Evolutionary conservation across 2,797 vertebrate species (phyloP).

Genomic region (Epinephelus awoara): DNA sequence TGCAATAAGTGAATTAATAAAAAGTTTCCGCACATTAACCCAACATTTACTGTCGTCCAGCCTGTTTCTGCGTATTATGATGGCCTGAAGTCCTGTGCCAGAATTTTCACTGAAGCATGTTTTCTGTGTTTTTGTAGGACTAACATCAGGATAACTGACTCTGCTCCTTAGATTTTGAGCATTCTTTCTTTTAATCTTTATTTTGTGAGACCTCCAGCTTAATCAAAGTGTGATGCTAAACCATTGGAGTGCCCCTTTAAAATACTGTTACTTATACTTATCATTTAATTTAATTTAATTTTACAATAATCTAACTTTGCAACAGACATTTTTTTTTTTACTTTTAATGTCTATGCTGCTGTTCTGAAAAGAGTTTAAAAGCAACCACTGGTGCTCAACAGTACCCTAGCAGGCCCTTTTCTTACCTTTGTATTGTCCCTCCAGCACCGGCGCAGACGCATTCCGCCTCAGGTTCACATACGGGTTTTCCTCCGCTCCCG

Average conservation of each 20-base stretch:
- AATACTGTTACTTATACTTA: not conserved
- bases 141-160: not conserved
- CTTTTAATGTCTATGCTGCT: not conserved
- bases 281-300: too few relatives aligned
- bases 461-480: constrained; percentile 74
- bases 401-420: too few relatives aligned
- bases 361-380: not conserved
- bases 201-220: not conserved
- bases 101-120: too few relatives aligned
- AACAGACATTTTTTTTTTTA: too few relatives aligned
- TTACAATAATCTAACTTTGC: too few relatives aligned
- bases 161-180: not conserved
- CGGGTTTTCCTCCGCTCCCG: constrained; percentile 51
- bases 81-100: too few relatives aligned
- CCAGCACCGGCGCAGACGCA: constrained; percentile 68
- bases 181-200: not conserved
- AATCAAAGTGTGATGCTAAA: not conserved
- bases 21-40: too few relatives aligned
- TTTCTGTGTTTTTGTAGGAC: not conserved
- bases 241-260: not conserved
- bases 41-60: too few relatives aligned
- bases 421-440: constrained; percentile 87
- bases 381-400: too few relatives aligned
- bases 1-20: too few relatives aligned
- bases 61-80: too few relatives aligned